A percentile compares a stretch with the other conserved stretches of the same genome.
phyloP scores from a whole-genome alignment of 2,113 vertebrate genomes.

The Coreoperca whiteheadi region DNA sequence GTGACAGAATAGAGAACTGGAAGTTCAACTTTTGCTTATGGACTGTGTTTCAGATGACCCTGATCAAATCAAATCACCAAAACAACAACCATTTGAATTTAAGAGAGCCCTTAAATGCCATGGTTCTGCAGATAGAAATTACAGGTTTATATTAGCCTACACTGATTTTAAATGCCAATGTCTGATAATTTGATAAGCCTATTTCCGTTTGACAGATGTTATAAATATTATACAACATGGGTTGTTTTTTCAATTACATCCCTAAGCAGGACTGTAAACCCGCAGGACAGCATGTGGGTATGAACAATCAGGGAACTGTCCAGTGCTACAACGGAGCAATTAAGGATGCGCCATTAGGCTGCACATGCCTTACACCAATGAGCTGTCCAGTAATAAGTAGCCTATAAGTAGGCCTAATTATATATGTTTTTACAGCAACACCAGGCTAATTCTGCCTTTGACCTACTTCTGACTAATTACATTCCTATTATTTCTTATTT shows the following conservation, averaged over 20 bases:
- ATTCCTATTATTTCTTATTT: not conserved
- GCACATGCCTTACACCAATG: constrained; percentile 23
- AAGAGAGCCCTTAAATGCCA: not conserved
- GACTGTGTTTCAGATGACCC: constrained; percentile 24
- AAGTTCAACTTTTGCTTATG: constrained; percentile 49
- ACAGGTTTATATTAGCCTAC: not conserved
- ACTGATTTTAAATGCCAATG: not conserved
- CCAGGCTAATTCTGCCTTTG: not conserved
- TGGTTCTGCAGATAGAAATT: not conserved
- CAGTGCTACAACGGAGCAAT: constrained; percentile 79
- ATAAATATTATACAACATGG: not conserved
- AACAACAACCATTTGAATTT: constrained; percentile 16
- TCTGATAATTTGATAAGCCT: not conserved
- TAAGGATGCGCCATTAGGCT: constrained; percentile 55
- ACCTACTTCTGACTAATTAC: not conserved
- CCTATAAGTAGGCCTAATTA: too few relatives aligned
- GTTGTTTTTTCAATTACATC: not conserved
- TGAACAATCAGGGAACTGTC: constrained; percentile 77
- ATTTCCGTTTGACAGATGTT: not conserved
- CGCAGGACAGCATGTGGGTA: constrained; percentile 28
- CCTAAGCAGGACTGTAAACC: not conserved
- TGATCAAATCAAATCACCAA: constrained; percentile 11
- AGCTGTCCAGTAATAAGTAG: not conserved
- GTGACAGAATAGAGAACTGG: constrained; percentile 63
- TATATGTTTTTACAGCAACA: not conserved